Conservation (phyloP, 30 jellyfish, hydroid and myxozoan genomes). For the Chrysaora quinquecirrha region DNA sequence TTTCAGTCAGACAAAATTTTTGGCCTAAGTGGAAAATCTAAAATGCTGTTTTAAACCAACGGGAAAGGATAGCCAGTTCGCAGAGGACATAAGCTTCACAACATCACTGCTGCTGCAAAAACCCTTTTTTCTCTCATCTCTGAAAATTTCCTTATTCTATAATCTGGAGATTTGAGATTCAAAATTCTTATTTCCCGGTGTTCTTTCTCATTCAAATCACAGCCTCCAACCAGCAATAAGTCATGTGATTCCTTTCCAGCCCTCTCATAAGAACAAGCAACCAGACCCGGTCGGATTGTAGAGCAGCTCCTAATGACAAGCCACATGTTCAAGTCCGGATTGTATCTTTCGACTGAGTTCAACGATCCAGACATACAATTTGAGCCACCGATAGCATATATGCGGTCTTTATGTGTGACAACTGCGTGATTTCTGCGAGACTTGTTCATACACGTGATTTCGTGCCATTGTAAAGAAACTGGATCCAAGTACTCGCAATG, state of each 20-base stretch:
- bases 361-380: slow-evolving; percentile 67
- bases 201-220: slow-evolving; percentile 40
- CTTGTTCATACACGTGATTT: slow-evolving; percentile 80
- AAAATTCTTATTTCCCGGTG: slow-evolving; percentile 54
- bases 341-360: slow-evolving; percentile 80
- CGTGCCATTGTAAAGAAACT: slow-evolving; percentile 61
- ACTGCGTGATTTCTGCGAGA: slow-evolving; percentile 93
- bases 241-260: slow-evolving; percentile 51
- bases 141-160: slow-evolving; percentile 19
- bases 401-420: slow-evolving; percentile 60
- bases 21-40: too few relatives aligned
- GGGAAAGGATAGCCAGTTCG: too few relatives aligned
- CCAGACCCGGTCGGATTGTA: slow-evolving; percentile 62
- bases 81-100: background rate
- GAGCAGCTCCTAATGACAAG: slow-evolving; percentile 66
- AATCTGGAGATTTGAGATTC: slow-evolving; percentile 71
- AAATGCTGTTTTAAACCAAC: too few relatives aligned
- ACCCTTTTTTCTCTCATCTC: slow-evolving; percentile 58
- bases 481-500: slow-evolving; percentile 89
- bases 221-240: slow-evolving; percentile 75
- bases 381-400: slow-evolving; percentile 91
- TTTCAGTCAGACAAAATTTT: too few relatives aligned
- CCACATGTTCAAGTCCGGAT: slow-evolving; percentile 93
- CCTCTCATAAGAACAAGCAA: slow-evolving; percentile 24
- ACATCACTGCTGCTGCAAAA: slow-evolving; percentile 61